Evolutionary conservation across 2,113 vertebrate genomes (phyloP).

Genomic region (Channa argus): DNA sequence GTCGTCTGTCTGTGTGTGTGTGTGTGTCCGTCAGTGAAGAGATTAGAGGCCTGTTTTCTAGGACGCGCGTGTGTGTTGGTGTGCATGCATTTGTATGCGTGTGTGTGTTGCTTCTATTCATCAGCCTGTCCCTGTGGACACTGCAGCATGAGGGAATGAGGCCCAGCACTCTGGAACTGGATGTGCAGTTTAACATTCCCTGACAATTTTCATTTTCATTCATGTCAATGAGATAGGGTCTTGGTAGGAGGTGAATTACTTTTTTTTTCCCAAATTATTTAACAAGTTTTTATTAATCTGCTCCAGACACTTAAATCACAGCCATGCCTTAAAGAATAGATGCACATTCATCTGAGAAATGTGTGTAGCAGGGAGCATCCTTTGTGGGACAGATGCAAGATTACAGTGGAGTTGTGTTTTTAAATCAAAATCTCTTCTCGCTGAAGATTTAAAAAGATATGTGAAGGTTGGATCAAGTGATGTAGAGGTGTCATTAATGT

Average conservation of each 20-base stretch:
- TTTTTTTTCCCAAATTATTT: slow-evolving; percentile 25
- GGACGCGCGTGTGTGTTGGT: slow-evolving; percentile 8
- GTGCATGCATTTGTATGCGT: no score
- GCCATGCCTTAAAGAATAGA: slow-evolving; percentile 4
- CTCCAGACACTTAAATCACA: slow-evolving; percentile 20
- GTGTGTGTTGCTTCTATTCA: slow-evolving; percentile 24
- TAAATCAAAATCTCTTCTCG: not conserved
- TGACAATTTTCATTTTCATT: slow-evolving; percentile 36
- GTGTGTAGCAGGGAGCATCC: not conserved
- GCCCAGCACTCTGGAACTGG: slow-evolving; percentile 39
- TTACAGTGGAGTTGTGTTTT: slow-evolving; percentile 8
- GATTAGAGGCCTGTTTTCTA: slow-evolving; percentile 55
- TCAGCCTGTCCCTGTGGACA: slow-evolving; percentile 32
- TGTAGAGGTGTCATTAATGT: not conserved
- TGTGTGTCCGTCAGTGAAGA: slow-evolving; percentile 35
- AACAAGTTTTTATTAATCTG: slow-evolving; percentile 45
- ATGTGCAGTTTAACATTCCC: slow-evolving; percentile 36
- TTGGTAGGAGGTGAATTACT: slow-evolving; percentile 43
- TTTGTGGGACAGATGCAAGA: slow-evolving; percentile 16
- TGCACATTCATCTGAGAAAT: slow-evolving; percentile 13
- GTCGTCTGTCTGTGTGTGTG: slow-evolving; percentile 24
- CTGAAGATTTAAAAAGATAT: not conserved
- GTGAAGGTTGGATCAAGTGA: not conserved
- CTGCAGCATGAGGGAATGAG: slow-evolving; percentile 31
- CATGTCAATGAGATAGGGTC: slow-evolving; percentile 40